Percentiles rank a stretch among this genome's conserved stretches.
phyloP scores from a whole-genome alignment of 2,888 invertebrate species.

The Hyposoter dolosus region DNA sequence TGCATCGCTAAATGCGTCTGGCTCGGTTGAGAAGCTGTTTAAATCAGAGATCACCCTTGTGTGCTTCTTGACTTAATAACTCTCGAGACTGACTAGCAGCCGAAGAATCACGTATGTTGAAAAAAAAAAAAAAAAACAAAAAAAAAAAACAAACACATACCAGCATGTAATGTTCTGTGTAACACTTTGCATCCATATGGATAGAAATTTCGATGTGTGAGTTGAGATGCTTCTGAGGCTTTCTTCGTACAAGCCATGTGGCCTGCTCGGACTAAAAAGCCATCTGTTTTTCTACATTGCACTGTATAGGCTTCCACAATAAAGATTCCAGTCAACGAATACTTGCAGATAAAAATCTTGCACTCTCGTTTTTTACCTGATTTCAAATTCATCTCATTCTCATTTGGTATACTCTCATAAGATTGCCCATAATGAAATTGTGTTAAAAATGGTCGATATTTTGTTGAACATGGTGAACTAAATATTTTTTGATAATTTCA shows the following conservation, averaged over 20 bases:
- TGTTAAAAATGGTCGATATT: no score
- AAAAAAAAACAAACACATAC: not conserved
- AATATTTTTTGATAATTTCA: no score
- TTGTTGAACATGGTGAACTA: no score
- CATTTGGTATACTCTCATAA: not conserved
- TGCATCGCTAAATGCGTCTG: constrained; percentile 65
- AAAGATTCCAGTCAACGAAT: constrained; percentile 20
- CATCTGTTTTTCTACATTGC: constrained; percentile 54
- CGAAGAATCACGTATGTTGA: constrained; percentile 11
- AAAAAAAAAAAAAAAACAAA: not conserved
- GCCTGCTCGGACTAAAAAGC: constrained; percentile 70
- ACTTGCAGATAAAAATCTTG: not conserved
- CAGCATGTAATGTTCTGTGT: constrained; percentile 1
- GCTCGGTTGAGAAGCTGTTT: constrained; percentile 42
- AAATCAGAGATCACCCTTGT: constrained; percentile 59
- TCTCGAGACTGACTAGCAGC: constrained; percentile 9
- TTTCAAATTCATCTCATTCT: not conserved
- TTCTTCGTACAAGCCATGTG: constrained; percentile 77
- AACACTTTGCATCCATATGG: not conserved
- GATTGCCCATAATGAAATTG: no score
- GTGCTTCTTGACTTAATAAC: constrained; percentile 34
- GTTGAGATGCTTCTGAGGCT: constrained; percentile 70
- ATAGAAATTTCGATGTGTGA: constrained; percentile 71
- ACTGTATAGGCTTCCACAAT: constrained; percentile 22
- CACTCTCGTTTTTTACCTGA: not conserved